These are phyloP conservation scores for Xenops minutus DNA, from an alignment of 2,797 vertebrate species.

Conservation along the genomic window DNA sequence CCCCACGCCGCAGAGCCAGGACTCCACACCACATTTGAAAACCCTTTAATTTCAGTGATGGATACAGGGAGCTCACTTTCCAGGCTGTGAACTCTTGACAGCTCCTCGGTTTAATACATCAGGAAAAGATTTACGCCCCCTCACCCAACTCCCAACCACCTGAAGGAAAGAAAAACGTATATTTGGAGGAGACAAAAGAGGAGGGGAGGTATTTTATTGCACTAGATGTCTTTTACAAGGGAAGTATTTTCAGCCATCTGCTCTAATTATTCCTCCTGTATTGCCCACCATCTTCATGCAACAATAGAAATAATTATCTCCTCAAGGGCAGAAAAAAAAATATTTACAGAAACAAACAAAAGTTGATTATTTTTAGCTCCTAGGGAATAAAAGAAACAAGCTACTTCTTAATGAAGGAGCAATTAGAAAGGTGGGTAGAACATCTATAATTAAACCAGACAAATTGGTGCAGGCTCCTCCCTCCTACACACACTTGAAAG, in stretches of 20 bases:
- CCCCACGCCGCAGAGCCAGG: conserved; percentile 62
- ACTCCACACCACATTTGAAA: conserved; percentile 65
- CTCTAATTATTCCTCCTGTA: conserved; percentile 78
- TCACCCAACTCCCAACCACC: conserved; percentile 41
- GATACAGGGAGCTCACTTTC: conserved; percentile 69
- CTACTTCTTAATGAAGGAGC: conserved; percentile 70
- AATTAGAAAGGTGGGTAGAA: conserved; percentile 73
- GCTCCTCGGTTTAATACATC: conserved; percentile 70
- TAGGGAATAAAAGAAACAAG: conserved; percentile 66
- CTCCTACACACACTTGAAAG: not conserved
- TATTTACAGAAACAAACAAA: conserved; percentile 77
- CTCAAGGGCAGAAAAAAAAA: conserved; percentile 71
- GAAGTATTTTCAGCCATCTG: conserved; percentile 75
- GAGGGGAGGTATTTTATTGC: conserved; percentile 37
- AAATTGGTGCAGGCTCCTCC: conserved; percentile 46
- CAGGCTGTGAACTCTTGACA: conserved; percentile 73
- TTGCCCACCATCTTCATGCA: conserved; percentile 76
- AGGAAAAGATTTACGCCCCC: conserved; percentile 62
- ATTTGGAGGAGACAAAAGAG: conserved; percentile 48
- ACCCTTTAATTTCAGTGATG: conserved; percentile 80
- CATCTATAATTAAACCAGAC: conserved; percentile 70
- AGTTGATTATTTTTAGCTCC: conserved; percentile 78
- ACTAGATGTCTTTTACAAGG: conserved; percentile 61
- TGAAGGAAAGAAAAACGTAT: conserved; percentile 67
- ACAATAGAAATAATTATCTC: conserved; percentile 79